Percentiles rank a stretch among this genome's conserved stretches.
phyloP scores from a whole-genome alignment of 2,888 invertebrate species.

The Mongoloraphidia duomilia region DNA sequence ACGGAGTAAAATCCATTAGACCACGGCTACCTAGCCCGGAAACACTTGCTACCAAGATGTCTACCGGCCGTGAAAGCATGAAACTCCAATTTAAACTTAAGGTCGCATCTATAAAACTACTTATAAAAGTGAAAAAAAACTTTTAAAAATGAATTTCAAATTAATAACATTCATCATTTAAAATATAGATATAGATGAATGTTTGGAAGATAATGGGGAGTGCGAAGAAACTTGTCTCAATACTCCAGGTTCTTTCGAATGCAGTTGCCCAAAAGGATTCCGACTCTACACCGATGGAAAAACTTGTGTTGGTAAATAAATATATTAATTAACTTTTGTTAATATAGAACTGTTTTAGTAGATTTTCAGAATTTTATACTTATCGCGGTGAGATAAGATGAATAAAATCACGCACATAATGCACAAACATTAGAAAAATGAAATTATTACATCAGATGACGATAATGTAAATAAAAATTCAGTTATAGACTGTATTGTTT shows the following conservation, averaged over 20 bases:
- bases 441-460: no score
- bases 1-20: no score
- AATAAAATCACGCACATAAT: no score
- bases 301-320: conserved; percentile 5
- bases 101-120: background rate
- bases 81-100: background rate
- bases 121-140: background rate
- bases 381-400: no score
- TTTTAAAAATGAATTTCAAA: background rate
- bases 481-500: no score
- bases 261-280: conserved; percentile 23
- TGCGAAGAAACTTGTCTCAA: conserved; percentile 33
- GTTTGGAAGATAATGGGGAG: conserved; percentile 22
- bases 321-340: background rate
- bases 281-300: conserved; percentile 22
- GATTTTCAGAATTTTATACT: no score
- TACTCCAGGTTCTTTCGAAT: conserved; percentile 29
- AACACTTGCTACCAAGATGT: no score
- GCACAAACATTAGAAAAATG: no score
- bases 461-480: no score
- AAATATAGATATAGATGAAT: conserved; percentile 28
- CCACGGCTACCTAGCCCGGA: no score
- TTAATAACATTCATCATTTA: background rate
- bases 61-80: no score
- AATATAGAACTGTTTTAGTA: no score